A percentile compares a stretch with the other conserved stretches of the same genome.
phyloP scores from a whole-genome alignment of 2,888 invertebrate genomes.

The Zhuqinia jingwanae region DNA sequence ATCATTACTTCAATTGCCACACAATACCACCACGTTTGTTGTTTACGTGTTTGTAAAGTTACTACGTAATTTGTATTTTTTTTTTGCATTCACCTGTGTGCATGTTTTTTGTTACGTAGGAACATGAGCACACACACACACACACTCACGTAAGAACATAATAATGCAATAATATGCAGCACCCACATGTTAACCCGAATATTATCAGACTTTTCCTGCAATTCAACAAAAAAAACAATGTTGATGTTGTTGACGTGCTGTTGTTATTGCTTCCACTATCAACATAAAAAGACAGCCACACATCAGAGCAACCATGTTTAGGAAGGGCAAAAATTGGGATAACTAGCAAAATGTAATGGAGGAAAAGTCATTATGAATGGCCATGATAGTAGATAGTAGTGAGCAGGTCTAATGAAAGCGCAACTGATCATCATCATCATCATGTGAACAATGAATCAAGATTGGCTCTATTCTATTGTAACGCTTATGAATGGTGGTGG shows the following conservation, averaged over 20 bases:
- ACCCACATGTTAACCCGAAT: slow-evolving; percentile 1
- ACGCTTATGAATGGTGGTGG: slow-evolving; percentile 51
- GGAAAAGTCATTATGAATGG: slow-evolving; percentile 56
- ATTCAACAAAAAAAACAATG: not conserved
- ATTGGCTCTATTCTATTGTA: slow-evolving; percentile 6
- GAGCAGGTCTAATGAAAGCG: slow-evolving; percentile 38
- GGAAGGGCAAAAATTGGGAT: slow-evolving; percentile 19
- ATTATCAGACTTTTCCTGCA: slow-evolving; percentile 26
- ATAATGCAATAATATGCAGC: too few relatives aligned
- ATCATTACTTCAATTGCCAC: too few relatives aligned
- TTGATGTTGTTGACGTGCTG: slow-evolving; percentile 6
- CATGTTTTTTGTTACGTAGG: too few relatives aligned
- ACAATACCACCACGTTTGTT: too few relatives aligned
- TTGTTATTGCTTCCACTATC: slow-evolving; percentile 13
- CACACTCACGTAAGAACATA: too few relatives aligned
- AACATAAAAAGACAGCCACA: too few relatives aligned
- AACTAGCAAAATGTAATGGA: not conserved
- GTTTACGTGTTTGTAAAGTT: too few relatives aligned
- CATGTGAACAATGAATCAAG: slow-evolving; percentile 59
- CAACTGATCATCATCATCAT: too few relatives aligned
- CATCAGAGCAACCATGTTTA: not conserved
- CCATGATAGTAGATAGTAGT: slow-evolving; percentile 24
- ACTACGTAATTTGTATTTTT: too few relatives aligned
- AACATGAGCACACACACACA: too few relatives aligned
- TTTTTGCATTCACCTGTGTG: too few relatives aligned